Conservation (phyloP, 2,797 vertebrate species). For the Mallotus villosus region DNA sequence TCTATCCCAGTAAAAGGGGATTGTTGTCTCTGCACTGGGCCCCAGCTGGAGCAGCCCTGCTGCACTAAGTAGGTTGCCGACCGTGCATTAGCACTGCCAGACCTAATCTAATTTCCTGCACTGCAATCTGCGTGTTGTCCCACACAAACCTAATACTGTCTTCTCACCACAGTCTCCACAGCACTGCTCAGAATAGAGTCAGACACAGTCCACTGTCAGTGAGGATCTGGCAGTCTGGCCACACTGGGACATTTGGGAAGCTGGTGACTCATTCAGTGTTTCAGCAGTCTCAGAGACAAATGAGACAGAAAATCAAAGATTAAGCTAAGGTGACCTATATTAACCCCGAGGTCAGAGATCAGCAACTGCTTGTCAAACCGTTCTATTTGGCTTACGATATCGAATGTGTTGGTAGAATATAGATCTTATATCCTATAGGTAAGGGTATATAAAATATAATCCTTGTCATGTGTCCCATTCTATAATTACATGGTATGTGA, state of each 20-base stretch:
- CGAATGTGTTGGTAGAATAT: not conserved
- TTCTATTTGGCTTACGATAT: not conserved
- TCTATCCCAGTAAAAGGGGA: conserved; percentile 1
- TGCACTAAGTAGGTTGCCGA: conserved; percentile 56
- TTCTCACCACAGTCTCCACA: conserved; percentile 42
- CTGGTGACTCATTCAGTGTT: conserved; percentile 23
- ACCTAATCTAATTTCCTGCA: conserved; percentile 75
- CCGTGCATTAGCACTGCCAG: conserved; percentile 65
- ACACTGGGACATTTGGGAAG: no score
- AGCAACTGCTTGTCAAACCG: not conserved
- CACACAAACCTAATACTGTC: conserved; percentile 53
- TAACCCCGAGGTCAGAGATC: not conserved
- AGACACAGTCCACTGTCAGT: not conserved
- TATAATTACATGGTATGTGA: no score
- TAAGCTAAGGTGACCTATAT: conserved; percentile 15
- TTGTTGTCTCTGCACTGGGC: not conserved
- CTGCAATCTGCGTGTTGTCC: conserved; percentile 58
- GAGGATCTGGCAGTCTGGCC: no score
- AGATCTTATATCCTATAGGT: no score
- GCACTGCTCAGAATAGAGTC: conserved; percentile 24
- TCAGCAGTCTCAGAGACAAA: not conserved
- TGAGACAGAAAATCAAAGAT: conserved; percentile 20
- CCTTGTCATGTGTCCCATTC: no score
- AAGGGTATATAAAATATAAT: no score
- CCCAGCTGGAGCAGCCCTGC: conserved; percentile 40